phyloP scores from a whole-genome alignment of 2,113 vertebrate species.

The Orycteropus afer region DNA sequence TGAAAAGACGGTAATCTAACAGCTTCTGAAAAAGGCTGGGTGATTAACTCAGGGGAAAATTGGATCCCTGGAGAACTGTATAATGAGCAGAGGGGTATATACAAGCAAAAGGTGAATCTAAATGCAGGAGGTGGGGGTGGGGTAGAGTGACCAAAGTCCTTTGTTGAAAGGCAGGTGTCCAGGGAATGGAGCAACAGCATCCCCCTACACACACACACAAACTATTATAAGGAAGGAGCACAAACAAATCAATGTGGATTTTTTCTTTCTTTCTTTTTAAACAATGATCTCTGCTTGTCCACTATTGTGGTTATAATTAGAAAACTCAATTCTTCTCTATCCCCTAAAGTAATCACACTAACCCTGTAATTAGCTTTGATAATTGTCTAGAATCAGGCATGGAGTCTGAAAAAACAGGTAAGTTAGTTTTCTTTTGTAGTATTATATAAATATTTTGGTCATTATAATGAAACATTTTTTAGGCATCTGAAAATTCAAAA shows the following conservation, averaged over 20 bases:
- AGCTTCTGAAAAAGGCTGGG: slow-evolving; percentile 53
- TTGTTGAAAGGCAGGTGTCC: slow-evolving; percentile 72
- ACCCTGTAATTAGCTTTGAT: slow-evolving; percentile 60
- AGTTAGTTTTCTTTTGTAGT: slow-evolving; percentile 55
- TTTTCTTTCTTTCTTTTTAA: slow-evolving; percentile 61
- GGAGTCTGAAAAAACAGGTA: slow-evolving; percentile 54
- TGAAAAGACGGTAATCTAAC: slow-evolving; percentile 57
- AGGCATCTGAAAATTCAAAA: slow-evolving; percentile 41
- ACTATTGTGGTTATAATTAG: slow-evolving; percentile 69
- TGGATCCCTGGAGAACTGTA: slow-evolving; percentile 58
- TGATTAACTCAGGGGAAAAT: slow-evolving; percentile 61
- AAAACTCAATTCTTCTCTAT: slow-evolving; percentile 45
- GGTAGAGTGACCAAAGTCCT: slow-evolving; percentile 22
- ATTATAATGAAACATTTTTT: slow-evolving; percentile 24
- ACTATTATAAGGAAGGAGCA: slow-evolving; percentile 52
- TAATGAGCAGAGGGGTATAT: slow-evolving; percentile 59
- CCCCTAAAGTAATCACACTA: slow-evolving; percentile 18
- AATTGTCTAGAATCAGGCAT: slow-evolving; percentile 66
- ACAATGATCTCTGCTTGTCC: slow-evolving; percentile 72
- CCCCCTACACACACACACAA: not conserved
- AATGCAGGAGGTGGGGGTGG: slow-evolving; percentile 5
- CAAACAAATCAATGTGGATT: slow-evolving; percentile 65
- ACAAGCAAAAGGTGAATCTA: slow-evolving; percentile 71
- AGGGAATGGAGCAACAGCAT: slow-evolving; percentile 38
- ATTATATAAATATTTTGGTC: slow-evolving; percentile 53